These are phyloP conservation scores for Bombus vancouverensis DNA, from an alignment of 1,140 invertebrate species.

Conservation along the genomic window DNA sequence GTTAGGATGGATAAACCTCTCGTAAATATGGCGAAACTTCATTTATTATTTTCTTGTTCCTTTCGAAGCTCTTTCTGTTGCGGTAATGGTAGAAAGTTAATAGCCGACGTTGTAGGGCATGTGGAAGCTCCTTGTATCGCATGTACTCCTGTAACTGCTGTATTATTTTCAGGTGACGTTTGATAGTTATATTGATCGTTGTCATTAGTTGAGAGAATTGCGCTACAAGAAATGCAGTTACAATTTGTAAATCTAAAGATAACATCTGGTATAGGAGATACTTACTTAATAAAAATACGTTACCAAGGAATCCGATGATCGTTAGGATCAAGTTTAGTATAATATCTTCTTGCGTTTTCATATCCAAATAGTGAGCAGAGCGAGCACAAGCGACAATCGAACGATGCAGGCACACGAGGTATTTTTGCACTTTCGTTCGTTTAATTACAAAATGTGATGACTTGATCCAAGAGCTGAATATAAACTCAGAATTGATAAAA, in stretches of 20 bases:
- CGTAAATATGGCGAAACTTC: slow-evolving; percentile 79
- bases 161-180: slow-evolving; percentile 64
- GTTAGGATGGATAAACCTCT: slow-evolving; percentile 61
- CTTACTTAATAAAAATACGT: slow-evolving; percentile 75
- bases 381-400: slow-evolving; percentile 71
- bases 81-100: slow-evolving; percentile 76
- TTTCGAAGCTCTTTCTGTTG: slow-evolving; percentile 78
- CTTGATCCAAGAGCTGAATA: slow-evolving; percentile 75
- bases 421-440: slow-evolving; percentile 59
- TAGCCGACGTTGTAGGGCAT: slow-evolving; percentile 67
- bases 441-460: slow-evolving; percentile 64
- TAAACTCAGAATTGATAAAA: neutral
- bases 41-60: slow-evolving; percentile 77
- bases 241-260: slow-evolving; percentile 8
- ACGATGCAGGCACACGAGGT: slow-evolving; percentile 74
- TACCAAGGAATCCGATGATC: slow-evolving; percentile 72
- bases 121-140: slow-evolving; percentile 73
- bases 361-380: slow-evolving; percentile 71
- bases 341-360: slow-evolving; percentile 73
- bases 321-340: slow-evolving; percentile 72
- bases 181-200: slow-evolving; percentile 64
- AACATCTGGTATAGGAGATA: neutral
- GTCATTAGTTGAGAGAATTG: slow-evolving; percentile 68
- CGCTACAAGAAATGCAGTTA: slow-evolving; percentile 54
- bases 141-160: slow-evolving; percentile 76